phyloP scores from a whole-genome alignment of 2,797 vertebrate genomes.

The Glossophaga mutica region DNA sequence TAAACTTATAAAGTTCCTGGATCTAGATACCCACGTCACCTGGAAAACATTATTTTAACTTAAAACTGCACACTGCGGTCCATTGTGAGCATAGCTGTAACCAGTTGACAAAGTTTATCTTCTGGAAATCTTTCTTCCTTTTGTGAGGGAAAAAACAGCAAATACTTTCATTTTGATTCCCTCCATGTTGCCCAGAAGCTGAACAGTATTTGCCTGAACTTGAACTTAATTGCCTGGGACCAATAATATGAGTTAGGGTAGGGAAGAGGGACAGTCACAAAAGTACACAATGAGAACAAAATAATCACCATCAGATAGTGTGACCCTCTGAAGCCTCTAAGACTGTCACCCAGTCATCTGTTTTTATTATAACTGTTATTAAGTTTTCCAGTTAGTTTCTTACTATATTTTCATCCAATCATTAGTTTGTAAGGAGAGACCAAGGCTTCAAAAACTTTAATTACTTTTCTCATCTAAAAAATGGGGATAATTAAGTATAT shows the following conservation, averaged over 20 bases:
- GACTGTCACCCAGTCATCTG: neutral
- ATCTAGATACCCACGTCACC: neutral
- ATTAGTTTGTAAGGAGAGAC: neutral
- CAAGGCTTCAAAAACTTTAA: neutral
- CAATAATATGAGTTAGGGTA: neutral
- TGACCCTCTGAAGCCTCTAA: neutral
- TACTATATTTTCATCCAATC: neutral
- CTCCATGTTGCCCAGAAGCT: neutral
- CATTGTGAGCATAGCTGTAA: neutral
- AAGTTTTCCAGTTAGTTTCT: neutral
- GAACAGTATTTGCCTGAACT: neutral
- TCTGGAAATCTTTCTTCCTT: neutral
- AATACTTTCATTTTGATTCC: neutral
- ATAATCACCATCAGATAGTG: neutral
- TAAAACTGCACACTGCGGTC: neutral
- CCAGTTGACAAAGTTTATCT: neutral
- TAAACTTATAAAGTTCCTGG: neutral
- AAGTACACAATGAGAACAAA: neutral
- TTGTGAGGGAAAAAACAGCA: neutral
- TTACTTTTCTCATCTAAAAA: conserved; percentile 8
- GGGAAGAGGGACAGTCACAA: neutral
- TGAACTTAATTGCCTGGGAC: neutral
- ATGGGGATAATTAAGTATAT: neutral
- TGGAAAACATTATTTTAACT: neutral
- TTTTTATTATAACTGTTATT: neutral